Evolutionary conservation across 2,113 vertebrate genomes (phyloP), one percentile per base, ranked within the genome.

Genomic region (Puffinus mauretanicus): DNA sequence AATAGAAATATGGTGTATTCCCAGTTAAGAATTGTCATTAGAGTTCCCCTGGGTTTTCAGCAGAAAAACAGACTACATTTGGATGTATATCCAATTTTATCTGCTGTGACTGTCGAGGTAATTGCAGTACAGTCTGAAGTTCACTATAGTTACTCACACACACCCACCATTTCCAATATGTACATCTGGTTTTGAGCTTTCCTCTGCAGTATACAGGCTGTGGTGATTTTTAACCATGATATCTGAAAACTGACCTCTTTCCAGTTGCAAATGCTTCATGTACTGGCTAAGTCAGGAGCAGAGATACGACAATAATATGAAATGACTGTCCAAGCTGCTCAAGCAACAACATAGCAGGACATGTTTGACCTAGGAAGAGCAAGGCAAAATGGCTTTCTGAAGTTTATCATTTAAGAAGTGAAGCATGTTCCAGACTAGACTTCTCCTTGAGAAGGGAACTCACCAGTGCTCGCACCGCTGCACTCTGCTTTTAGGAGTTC

Each of bases 251-350:
- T 57, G 82, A 86, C 16, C 20, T 91, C 73, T 67, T 94, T 76
- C 30, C 9, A 24, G 55, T 27, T 72, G 57, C 65, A 86, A 86
- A 82, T 78, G 42, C 6, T 81, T 88, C 2, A 2, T 12, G 7
- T 25, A 51, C 36, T 84, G 83, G 55, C 20, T 84, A 84, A 79
- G 30, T 60, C 65, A 69, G 70, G 57, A 95, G 70, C 65, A 93
- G 75, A 95, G 40, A 67, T 9, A 71, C 0, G 7, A 96, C 89
- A 93, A 88, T 87, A 82, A 96, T 82, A 30, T 3, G 27, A 96
- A 93, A 94, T 83, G 19, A 91, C 84, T 94, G 67, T 67, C 61
- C 69, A 84, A 95, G 73, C 81, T 96, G 91, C 81, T 96, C 77
- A 84, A 72, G 78, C 42, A 88, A 52, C 13, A 64, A 29, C 1